phyloP scores from a whole-genome alignment of 2,888 invertebrate species.

The Caenorhabditis zanzibari region DNA sequence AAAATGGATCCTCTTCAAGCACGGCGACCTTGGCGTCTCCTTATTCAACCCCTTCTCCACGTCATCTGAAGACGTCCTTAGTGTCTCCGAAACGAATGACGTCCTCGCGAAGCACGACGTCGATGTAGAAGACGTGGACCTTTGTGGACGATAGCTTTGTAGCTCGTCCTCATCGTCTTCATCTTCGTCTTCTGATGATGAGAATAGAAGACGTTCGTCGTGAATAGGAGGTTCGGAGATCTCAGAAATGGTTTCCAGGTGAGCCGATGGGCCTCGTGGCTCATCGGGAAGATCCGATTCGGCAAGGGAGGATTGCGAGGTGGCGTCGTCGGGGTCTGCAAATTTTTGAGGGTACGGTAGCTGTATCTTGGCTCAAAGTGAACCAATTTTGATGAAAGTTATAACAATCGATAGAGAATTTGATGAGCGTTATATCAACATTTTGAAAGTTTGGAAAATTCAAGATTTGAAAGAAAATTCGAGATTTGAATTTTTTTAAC shows the following conservation, averaged over 20 bases:
- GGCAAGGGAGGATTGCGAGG: conserved; percentile 65
- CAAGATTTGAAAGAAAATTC: too few relatives aligned
- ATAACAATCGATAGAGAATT: too few relatives aligned
- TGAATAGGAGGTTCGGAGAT: conserved; percentile 53
- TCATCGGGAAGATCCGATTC: conserved; percentile 64
- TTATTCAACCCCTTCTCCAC: conserved; percentile 52
- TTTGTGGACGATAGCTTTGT: conserved; percentile 23
- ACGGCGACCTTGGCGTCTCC: conserved; percentile 72
- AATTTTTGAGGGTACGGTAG: background rate
- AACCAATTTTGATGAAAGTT: too few relatives aligned
- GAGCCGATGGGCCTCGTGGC: conserved; percentile 49
- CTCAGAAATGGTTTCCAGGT: conserved; percentile 64
- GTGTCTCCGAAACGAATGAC: conserved; percentile 65
- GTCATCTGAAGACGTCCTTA: conserved; percentile 61
- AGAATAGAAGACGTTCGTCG: conserved; percentile 62
- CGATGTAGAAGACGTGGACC: conserved; percentile 18
- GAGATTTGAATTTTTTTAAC: too few relatives aligned
- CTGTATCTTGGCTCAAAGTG: too few relatives aligned
- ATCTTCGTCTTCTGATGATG: conserved; percentile 61
- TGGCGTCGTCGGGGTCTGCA: conserved; percentile 59
- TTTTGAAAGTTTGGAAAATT: too few relatives aligned
- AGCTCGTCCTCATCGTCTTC: conserved; percentile 55
- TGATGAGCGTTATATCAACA: too few relatives aligned
- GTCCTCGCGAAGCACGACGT: conserved; percentile 48
- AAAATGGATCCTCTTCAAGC: conserved; percentile 75